Evolutionary conservation across 1,140 invertebrate species (phyloP), one percentile per base, ranked within the genome.

Genomic region (Leptinotarsa undecemlineata): DNA sequence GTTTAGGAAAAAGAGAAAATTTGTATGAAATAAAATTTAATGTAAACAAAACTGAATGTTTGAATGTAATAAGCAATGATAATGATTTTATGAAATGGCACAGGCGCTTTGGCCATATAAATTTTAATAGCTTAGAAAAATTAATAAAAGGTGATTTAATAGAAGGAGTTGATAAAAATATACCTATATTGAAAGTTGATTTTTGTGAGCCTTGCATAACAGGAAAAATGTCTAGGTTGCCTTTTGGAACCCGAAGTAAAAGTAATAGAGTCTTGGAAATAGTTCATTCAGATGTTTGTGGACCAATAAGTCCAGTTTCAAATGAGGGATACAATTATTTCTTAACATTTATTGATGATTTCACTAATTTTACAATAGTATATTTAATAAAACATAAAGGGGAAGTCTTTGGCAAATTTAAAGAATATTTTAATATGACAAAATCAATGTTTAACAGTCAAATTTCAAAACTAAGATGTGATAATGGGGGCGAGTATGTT

Each of bases 241-340:
- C 81, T 42, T 83, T 83, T 66, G 77, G 42, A 63, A 63, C 23
- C 6, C 79, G 75, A 23, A 21, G 78, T 75, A 76, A 69, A 77
- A 73, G 77, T 61, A 68, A 76, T 48, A 75, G 76, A 76, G 13
- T 71, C 81, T 48, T 74, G 82, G 70, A 60, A 84, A 72, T 74
- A 15, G 33, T 85, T 60, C 80, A 84, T 66, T 78, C 76, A 66
- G 83, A 85, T 77, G 48, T 57, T 15, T 57, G 48, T 57, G 48
- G 79, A 62, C 83, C 82, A 26, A 83, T 86, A 26, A 78, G 73
- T 64, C 81, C 80, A 70, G 19, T 60, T 26, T 80, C 82, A 8
- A 72, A 60, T 47, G 78, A 85, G 67, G 78, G 80, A 33, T 68
- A 78, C 26, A 81, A 76, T 33, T 86, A 86, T 77, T 83, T 85